phyloP scores from a whole-genome alignment of 1,140 invertebrate genomes.

The Melitaea cinxia region DNA sequence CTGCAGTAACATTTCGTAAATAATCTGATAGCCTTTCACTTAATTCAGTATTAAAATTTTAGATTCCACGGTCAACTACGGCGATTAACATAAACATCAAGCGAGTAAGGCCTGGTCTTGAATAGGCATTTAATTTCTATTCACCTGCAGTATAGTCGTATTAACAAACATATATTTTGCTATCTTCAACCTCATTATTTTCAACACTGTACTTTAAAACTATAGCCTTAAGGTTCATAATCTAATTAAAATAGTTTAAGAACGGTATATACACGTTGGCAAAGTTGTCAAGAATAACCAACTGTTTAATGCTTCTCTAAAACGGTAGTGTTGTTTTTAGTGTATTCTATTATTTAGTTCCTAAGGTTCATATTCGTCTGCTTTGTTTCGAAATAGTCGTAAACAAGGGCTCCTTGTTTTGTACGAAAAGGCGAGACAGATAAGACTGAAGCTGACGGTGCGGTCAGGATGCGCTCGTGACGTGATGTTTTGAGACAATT shows the following conservation, averaged over 20 bases:
- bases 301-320: not conserved
- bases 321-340: conserved; percentile 1
- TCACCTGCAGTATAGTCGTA: conserved; percentile 43
- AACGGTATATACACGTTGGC: conserved; percentile 9
- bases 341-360: not conserved
- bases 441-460: conserved; percentile 23
- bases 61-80: conserved; percentile 14
- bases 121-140: conserved; percentile 52
- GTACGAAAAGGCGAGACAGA: conserved; percentile 21
- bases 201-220: conserved; percentile 15
- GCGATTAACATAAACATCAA: conserved; percentile 48
- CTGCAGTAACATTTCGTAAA: not conserved
- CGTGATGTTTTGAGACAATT: conserved; percentile 29
- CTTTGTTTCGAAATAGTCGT: not conserved
- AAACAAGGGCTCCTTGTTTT: not conserved
- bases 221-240: conserved; percentile 2
- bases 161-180: conserved; percentile 19
- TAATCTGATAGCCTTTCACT: not conserved
- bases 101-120: conserved; percentile 36
- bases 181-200: not conserved
- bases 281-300: conserved; percentile 20
- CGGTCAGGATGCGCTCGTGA: conserved; percentile 29
- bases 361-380: not conserved
- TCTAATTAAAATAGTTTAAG: not conserved
- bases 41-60: conserved; percentile 19